Conservation (phyloP, 2,113 vertebrate species). For the Stegostoma tigrinum region DNA sequence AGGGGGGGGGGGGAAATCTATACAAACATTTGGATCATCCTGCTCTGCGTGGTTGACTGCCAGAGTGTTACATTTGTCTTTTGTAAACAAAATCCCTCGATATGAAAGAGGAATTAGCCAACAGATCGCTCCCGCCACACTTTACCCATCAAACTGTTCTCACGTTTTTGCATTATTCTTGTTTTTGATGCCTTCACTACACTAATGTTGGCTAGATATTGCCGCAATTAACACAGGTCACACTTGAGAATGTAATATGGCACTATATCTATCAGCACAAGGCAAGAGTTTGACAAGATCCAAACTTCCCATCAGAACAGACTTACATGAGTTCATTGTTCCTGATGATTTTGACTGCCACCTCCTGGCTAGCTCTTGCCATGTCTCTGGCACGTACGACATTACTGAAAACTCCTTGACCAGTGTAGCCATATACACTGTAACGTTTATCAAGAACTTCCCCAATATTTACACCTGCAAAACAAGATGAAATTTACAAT, state of each 20-base stretch:
- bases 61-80: neutral
- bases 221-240: neutral
- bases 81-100: neutral
- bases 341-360: conserved; percentile 96
- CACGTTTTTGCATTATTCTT: neutral
- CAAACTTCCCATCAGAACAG: neutral
- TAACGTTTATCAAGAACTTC: conserved; percentile 96
- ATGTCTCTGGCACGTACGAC: conserved; percentile 91
- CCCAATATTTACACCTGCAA: conserved; percentile 89
- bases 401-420: conserved; percentile 97
- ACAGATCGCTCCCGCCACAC: neutral
- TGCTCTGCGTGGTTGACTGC: neutral
- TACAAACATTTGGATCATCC: neutral
- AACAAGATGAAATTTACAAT: conserved; percentile 13
- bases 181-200: neutral
- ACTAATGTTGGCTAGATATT: neutral
- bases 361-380: conserved; percentile 91
- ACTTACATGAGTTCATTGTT: conserved; percentile 98
- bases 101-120: neutral
- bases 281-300: neutral
- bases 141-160: neutral
- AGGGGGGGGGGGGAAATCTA: too few species aligned
- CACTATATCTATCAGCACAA: neutral
- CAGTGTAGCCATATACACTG: conserved; percentile 96
- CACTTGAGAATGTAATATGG: neutral